Conservation (phyloP, 2,113 vertebrate genomes). For the Strix aluco region DNA sequence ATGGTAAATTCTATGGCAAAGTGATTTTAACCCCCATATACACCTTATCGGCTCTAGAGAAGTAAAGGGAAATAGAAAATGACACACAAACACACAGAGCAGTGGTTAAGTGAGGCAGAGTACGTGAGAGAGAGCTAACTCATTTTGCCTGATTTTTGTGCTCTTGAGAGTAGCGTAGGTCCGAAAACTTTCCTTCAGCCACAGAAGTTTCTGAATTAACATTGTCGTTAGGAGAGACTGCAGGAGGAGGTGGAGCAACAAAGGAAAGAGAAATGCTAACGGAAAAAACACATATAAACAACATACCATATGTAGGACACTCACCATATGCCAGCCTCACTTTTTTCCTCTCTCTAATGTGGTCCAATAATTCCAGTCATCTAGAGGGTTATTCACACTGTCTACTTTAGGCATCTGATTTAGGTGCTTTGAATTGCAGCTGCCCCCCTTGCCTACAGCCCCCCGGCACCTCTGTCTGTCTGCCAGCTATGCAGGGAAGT, state of each 20-base stretch:
- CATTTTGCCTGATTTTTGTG: background rate
- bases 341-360: constrained; percentile 39
- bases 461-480: background rate
- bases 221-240: background rate
- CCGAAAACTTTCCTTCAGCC: background rate
- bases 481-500: background rate
- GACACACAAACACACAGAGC: background rate
- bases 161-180: background rate
- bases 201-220: constrained; percentile 28
- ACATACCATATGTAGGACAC: constrained; percentile 49
- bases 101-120: background rate
- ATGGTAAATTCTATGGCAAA: background rate
- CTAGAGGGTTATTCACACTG: constrained; percentile 19
- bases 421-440: constrained; percentile 34
- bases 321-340: constrained; percentile 53
- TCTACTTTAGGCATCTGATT: constrained; percentile 32
- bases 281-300: constrained; percentile 58
- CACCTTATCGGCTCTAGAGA: background rate
- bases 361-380: constrained; percentile 46
- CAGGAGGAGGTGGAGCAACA: constrained; percentile 43
- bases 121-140: background rate
- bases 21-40: background rate
- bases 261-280: constrained; percentile 54
- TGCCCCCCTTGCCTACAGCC: background rate
- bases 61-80: constrained; percentile 7